Percentiles rank a stretch among this genome's conserved stretches.
Evolutionary conservation across 2,888 invertebrate species (phyloP).

Genomic region (Linyphia triangularis): DNA sequence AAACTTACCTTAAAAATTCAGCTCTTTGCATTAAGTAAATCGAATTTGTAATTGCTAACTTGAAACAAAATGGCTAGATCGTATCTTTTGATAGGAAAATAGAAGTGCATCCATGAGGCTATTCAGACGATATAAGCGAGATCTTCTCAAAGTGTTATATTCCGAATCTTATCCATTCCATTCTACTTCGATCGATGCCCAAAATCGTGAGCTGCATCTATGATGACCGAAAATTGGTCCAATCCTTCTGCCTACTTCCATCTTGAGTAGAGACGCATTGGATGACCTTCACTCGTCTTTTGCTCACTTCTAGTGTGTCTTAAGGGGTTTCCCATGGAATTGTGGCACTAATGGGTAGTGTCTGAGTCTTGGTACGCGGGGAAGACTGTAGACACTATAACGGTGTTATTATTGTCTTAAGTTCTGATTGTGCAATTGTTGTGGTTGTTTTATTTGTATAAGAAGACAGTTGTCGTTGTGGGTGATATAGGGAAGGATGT

Average conservation of each 20-base stretch:
- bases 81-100: not conserved
- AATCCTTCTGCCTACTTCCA: conserved; percentile 48
- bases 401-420: not conserved
- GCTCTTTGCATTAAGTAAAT: no score
- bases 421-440: not conserved
- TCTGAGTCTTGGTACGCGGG: not conserved
- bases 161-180: conserved; percentile 36
- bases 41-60: not conserved
- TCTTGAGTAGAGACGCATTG: not conserved
- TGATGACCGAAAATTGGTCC: conserved; percentile 5
- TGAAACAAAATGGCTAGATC: conserved; percentile 3
- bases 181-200: conserved; percentile 25
- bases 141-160: conserved; percentile 36
- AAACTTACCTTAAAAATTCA: no score
- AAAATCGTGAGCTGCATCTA: conserved; percentile 29
- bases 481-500: not conserved
- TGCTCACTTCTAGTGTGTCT: conserved; percentile 1
- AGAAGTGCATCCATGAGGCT: not conserved
- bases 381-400: not conserved
- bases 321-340: not conserved
- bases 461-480: not conserved
- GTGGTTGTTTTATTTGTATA: not conserved
- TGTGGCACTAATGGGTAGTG: not conserved
- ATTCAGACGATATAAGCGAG: conserved; percentile 15
- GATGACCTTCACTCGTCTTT: conserved; percentile 10